Evolutionary conservation across 2,797 vertebrate species (phyloP), one percentile per base, ranked within the genome.

Genomic region (Lates japonicus): DNA sequence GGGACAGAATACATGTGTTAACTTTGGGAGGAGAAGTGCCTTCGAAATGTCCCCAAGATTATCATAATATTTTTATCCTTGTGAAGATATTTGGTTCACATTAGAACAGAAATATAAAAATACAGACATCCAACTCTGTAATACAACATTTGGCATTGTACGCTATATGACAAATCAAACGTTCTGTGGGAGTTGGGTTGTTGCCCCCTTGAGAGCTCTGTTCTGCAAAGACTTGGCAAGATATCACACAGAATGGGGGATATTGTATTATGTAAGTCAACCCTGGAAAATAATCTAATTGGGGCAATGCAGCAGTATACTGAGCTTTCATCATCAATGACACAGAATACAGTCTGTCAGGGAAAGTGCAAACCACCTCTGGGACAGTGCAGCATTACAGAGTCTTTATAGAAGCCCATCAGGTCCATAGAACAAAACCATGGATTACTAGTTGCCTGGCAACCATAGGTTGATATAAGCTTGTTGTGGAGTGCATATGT

Each of bases 251-350:
- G 84, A 93, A 86, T 85, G 63, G 74, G 69, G 86, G 90, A 82
- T 86, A 83, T 78, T 74, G 78, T 74, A 85, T 93, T 90, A 91
- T 74, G 78, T 91, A 93, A 94, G 81, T 71, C 80, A 89, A 82
- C 74, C 71, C 71, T 78, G 79, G 68, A 81, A 85, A 85, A 87
- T 69, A 81, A 83, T 85, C 83, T 91, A 93, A 93, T 83, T 92
- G 88, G 90, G 87, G 81, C 83, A 90, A 79, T 90, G 89, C 87
- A 87, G 82, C 80, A 90, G 66, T 78, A 59, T 64, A 80, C 73
- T 73, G 79, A 46, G 76, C 73, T 83, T 88, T 90, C 84, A 86
- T 84, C 81, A 85, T 62, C 64, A 69, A 73, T 88, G 73, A 86
- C 90, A 84, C 82, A 87, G 83, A 90, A 88, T 82, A 69, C 44